Percentiles rank a stretch among this genome's conserved stretches.
phyloP scores from a whole-genome alignment of 2,888 invertebrate genomes.

The Drosophila kanekoi region DNA sequence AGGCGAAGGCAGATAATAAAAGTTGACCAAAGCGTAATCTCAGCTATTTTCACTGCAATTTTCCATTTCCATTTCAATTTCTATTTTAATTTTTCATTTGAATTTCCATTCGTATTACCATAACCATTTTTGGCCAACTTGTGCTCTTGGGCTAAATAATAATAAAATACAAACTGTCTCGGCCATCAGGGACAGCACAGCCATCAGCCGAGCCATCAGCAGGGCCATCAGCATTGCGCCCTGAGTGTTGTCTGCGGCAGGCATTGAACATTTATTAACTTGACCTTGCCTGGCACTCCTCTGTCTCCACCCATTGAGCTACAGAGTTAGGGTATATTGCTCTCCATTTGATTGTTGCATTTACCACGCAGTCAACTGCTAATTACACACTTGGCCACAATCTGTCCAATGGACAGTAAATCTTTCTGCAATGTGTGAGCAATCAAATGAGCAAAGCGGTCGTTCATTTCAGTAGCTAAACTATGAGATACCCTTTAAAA shows the following conservation, averaged over 20 bases:
- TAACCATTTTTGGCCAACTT: background rate
- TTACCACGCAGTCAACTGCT: slow-evolving; percentile 28
- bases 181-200: slow-evolving; percentile 13
- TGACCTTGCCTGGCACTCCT: slow-evolving; percentile 39
- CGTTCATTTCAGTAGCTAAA: too few relatives aligned
- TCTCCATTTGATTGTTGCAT: slow-evolving; percentile 26
- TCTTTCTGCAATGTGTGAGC: slow-evolving; percentile 28
- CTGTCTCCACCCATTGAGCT: background rate
- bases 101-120: slow-evolving; percentile 15
- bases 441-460: slow-evolving; percentile 27
- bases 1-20: slow-evolving; percentile 23
- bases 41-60: slow-evolving; percentile 39
- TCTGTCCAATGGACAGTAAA: slow-evolving; percentile 26
- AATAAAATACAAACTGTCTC: slow-evolving; percentile 17
- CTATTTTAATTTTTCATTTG: slow-evolving; percentile 2
- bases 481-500: background rate
- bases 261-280: slow-evolving; percentile 32
- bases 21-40: slow-evolving; percentile 38
- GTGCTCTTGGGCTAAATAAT: slow-evolving; percentile 36
- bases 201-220: slow-evolving; percentile 7
- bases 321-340: background rate
- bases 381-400: slow-evolving; percentile 47
- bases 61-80: slow-evolving; percentile 32
- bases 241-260: slow-evolving; percentile 31
- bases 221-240: slow-evolving; percentile 2